These are phyloP conservation scores for Oreochromis mossambicus DNA, from an alignment of 2,797 vertebrate species.

Conservation along the genomic window DNA sequence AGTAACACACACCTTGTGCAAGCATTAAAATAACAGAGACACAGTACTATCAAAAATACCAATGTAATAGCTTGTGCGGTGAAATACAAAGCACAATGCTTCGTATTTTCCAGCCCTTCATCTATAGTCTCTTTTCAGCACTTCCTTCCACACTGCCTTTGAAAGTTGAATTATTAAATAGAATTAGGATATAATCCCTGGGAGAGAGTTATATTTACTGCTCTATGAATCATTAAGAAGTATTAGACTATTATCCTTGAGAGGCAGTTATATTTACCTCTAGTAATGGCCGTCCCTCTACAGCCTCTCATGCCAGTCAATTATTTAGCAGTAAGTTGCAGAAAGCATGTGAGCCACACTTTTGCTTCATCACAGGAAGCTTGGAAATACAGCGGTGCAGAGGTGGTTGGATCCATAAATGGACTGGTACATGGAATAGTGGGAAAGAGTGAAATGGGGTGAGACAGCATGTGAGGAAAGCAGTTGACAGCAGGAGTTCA, in stretches of 20 bases:
- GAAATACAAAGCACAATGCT: not conserved
- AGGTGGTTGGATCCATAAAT: constrained; percentile 58
- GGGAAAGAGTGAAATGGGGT: constrained; percentile 5
- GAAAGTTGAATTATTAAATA: constrained; percentile 75
- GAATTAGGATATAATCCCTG: constrained; percentile 67
- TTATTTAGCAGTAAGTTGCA: constrained; percentile 72
- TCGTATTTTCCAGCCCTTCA: not conserved
- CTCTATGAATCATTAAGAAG: constrained; percentile 78
- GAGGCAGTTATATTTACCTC: constrained; percentile 81
- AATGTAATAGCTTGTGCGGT: not conserved
- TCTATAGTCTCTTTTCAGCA: constrained; percentile 20
- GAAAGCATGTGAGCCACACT: constrained; percentile 26
- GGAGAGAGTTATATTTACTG: constrained; percentile 76
- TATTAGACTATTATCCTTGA: constrained; percentile 74
- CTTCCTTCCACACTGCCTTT: constrained; percentile 47
- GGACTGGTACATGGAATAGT: constrained; percentile 42
- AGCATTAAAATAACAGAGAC: not conserved
- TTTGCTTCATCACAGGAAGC: constrained; percentile 38
- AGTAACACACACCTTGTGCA: not conserved
- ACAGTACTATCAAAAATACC: not conserved
- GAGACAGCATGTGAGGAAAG: constrained; percentile 27
- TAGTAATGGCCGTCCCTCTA: constrained; percentile 68
- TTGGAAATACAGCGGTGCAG: constrained; percentile 36
- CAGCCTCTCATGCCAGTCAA: constrained; percentile 67
- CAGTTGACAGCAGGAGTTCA: constrained; percentile 29